Base-by-base conservation (phyloP, 2,797 vertebrate species). In the Geotrypetes seraphini region DNA sequence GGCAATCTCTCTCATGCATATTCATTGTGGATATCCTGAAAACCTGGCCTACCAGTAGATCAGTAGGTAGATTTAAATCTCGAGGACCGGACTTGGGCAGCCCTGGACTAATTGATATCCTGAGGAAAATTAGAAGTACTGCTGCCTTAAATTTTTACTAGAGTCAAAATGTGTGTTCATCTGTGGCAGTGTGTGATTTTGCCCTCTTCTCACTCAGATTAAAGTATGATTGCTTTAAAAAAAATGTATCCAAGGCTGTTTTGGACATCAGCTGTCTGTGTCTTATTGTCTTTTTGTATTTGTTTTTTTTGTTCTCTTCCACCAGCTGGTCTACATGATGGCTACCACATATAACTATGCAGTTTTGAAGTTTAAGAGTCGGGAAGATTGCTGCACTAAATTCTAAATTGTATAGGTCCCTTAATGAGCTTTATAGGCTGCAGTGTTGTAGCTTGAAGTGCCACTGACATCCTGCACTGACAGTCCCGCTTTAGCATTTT, bases 241-340 rank as follows among this genome's bases (percentile, higher is more conserved):
- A 46, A 25, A n/a, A n/a, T n/a, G 25, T 62, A 47, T 66, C 58
- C 10, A 32, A 13, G 23, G 33, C 62, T 55, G 66, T 54, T 36
- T 33, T 6, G 39, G 65, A 56, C 23, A 43, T 50, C 62, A 43
- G 45, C 60, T 59, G 48, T 58, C 55, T 74, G 39, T 73, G 25
- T 81, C 82, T 85, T 70, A 85, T 73, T 43, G 42, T 78, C 53
- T 81, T 70, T 46, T 47, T 69, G 61, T 70, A 85, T 73, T n/a
- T 81, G 70, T 46, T 47, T 69, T 61, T 86, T 83, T 69, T 83
- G 77, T 83, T 87, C 81, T 95, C 84, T 95, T 93, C 81, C 92
- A 90, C 91, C 94, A 99, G 94, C 91, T 99, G 88, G 97, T 97
- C 94, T 99, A 97, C 95, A 97, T 97, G 95, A 99, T 99, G 95